Conservation (phyloP, 2,797 vertebrate species). For the Agapornis canus region DNA sequence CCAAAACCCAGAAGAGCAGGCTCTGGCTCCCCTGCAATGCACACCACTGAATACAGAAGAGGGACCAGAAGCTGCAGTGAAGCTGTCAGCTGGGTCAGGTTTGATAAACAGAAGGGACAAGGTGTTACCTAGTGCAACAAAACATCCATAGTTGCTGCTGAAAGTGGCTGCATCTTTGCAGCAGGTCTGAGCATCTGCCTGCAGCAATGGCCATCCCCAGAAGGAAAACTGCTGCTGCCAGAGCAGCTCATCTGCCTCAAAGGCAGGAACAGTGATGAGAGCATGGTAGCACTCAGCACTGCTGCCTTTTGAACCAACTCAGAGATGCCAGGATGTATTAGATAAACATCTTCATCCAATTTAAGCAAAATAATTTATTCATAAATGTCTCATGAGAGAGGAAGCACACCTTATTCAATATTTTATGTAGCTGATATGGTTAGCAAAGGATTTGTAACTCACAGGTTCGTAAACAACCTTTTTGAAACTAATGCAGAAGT, state of each 20-base stretch:
- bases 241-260: not conserved
- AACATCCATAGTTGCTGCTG: not conserved
- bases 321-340: not conserved
- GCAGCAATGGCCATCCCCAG: not conserved
- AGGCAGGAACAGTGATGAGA: not conserved
- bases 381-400: not conserved
- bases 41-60: not conserved
- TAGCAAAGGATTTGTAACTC: conserved; percentile 6
- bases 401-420: not conserved
- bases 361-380: conserved; percentile 26
- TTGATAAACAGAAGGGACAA: not conserved
- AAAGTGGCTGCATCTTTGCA: not conserved
- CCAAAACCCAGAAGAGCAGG: not conserved
- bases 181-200: not conserved
- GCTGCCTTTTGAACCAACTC: not conserved
- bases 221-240: not conserved
- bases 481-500: not conserved
- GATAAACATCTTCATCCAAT: conserved; percentile 21
- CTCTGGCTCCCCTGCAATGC: not conserved
- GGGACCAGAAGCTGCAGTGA: not conserved
- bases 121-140: not conserved
- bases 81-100: not conserved
- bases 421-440: conserved; percentile 4
- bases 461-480: not conserved
- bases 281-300: not conserved